phyloP scores from a whole-genome alignment of 92 coral and sea anemone genomes.

The Micromussa lordhowensis region DNA sequence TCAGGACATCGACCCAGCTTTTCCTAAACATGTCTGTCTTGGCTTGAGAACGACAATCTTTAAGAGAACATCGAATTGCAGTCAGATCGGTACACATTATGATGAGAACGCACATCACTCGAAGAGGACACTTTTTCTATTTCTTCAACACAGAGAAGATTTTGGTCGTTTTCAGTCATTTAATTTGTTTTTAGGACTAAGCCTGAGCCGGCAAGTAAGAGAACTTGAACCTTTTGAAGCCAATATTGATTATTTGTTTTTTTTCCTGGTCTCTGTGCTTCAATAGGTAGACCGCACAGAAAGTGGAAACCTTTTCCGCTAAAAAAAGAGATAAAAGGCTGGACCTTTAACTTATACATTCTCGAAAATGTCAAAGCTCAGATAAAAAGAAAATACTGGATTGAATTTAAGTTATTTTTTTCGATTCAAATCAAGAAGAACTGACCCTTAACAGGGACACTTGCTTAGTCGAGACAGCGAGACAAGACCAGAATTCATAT shows the following conservation, averaged over 20 bases:
- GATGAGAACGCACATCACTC: neutral
- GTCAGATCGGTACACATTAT: neutral
- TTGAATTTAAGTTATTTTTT: neutral
- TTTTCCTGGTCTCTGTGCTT: neutral
- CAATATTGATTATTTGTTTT: neutral
- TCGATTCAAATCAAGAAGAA: neutral
- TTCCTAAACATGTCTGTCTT: neutral
- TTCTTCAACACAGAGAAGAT: neutral
- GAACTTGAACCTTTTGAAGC: neutral
- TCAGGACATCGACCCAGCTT: neutral
- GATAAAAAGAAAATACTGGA: neutral
- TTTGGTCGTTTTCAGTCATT: neutral
- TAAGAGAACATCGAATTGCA: neutral
- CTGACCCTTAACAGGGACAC: slow-evolving; percentile 22
- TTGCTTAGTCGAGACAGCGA: neutral
- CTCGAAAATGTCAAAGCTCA: neutral
- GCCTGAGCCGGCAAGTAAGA: neutral
- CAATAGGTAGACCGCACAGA: neutral
- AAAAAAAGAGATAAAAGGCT: neutral
- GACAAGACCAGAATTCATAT: neutral
- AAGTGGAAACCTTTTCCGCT: neutral
- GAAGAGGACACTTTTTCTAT: neutral
- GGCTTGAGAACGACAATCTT: neutral
- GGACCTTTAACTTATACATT: neutral
- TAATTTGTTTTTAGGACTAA: neutral